Base-by-base conservation (phyloP, 23 tunicate genomes). In the Styela clava region DNA sequence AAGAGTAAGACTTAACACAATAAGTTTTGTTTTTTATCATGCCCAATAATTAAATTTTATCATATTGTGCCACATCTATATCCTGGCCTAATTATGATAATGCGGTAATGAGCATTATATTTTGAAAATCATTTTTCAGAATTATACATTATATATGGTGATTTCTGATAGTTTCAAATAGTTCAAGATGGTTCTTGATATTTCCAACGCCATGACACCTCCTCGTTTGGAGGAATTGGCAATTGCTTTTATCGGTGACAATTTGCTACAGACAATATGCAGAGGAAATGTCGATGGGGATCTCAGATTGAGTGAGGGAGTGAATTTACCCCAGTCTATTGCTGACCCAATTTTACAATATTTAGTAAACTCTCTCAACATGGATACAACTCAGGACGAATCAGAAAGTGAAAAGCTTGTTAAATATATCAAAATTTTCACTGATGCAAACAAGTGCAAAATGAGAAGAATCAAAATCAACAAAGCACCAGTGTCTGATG, bases 401-500 rank as follows among this genome's bases (percentile, higher is more conserved):
- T 5, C 30, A 44, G 28, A 76, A n/a, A 76, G 64, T 52, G 64
- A 44, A 21, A 23, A 24, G 32, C 65, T 76, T 1, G 27, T 44
- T 25, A 18, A 0, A 27, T 76, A 44, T 76, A 33, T 36, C 27
- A 52, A 29, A 23, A 21, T 52, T 7, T 76, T 76, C 65, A 44
- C 81, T 1, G 65, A 76, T 26, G 25, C 81, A 1, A 24, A 22
- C 12, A 76, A 29, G 27, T 44, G 81, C 24, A 76, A 51, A 52
- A 21, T 76, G 2, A 76, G 33, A 25, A 76, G 30, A 2, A 52
- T 76, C 27, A 52, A 12, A 25, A 25, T 76, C 18, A 25, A 76
- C 23, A 52, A 28, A 52, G 81, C 81, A 33, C 81, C 81, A 36
- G 44, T 76, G 16, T 35, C 81, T 76, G 81, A 76, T 52, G 81